Base-by-base conservation (phyloP, 1,140 invertebrate genomes). In the Zaprionus gabonicus region DNA sequence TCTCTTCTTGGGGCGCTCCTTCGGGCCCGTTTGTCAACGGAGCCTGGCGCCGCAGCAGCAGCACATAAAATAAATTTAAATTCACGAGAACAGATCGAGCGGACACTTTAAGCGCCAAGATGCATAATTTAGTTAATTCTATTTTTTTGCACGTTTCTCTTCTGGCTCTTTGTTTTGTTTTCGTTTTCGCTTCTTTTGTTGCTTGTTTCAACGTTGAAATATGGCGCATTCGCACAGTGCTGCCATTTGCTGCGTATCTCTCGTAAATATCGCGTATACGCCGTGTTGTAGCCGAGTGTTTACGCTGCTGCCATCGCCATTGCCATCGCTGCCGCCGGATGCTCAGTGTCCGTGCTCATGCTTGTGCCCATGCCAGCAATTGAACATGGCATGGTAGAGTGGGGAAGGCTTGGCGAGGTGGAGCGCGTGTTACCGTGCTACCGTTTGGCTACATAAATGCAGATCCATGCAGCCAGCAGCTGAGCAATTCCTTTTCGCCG, bases 261-360 rank as follows among this genome's bases (percentile, higher is more conserved):
- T 77, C 81, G 69, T 68, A 88, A 83, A 82, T 86, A 86, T 86
- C 82, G 82, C 75, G 75, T 66, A 77, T 77, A 80, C 75, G 78
- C 82, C 46, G 36, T 44, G 65, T 71, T 49, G 65, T 75, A 31
- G 57, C 25, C 51, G 17, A 23, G 56, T 46, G 15, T 9, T 25
- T 56, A 56, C 60, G 31, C 28, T 20, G 31, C 28, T 20, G 31
- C 34, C 66, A 7, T 31, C 28, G 28, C 28, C 28, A 31, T 31
- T 51, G 38, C 20, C 20, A 20, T 20, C 20, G 20, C 20, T 20
- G 20, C 28, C 15, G 31, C 34, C 66, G 66, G 72, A 62, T 60
- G 65, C 46, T 41, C 49, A 9, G 31, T 34, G 51, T 49, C 66
- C 41, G 46, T 53, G 20, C 31, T 17, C 9, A 55, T 55, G 15